Evolutionary conservation across 2,888 invertebrate genomes (phyloP).

Genomic region (Notodonta dromedarius): DNA sequence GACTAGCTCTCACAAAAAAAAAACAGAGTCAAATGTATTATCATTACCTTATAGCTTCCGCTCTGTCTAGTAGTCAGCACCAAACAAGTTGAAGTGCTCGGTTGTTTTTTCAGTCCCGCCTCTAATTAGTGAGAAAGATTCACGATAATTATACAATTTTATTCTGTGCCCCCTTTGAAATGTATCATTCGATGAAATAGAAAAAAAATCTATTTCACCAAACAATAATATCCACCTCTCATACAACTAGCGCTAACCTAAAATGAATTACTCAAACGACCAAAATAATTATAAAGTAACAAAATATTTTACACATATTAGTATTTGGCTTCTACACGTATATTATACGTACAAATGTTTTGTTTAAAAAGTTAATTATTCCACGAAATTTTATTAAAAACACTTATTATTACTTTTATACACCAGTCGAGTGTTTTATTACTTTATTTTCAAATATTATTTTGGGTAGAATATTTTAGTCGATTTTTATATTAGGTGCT

Average conservation of each 20-base stretch:
- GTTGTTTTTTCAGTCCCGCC: background rate
- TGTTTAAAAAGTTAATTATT: constrained; percentile 11
- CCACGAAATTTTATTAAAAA: constrained; percentile 15
- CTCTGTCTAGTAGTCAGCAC: too few species aligned
- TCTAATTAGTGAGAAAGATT: constrained; percentile 1
- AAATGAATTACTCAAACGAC: constrained; percentile 48
- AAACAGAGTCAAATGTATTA: too few species aligned
- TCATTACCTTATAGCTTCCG: background rate
- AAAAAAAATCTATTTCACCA: constrained; percentile 8
- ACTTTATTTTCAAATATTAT: background rate
- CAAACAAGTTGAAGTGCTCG: too few species aligned
- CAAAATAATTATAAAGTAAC: constrained; percentile 40
- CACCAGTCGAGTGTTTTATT: constrained; percentile 8
- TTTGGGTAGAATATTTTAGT: background rate
- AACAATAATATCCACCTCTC: constrained; percentile 33
- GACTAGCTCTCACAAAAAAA: too few species aligned
- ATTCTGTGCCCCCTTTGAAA: background rate
- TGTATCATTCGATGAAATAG: constrained; percentile 2
- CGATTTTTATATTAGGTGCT: background rate
- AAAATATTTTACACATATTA: constrained; percentile 65
- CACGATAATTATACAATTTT: constrained; percentile 1
- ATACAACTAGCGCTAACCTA: constrained; percentile 45
- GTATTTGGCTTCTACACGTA: constrained; percentile 73
- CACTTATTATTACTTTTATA: constrained; percentile 8
- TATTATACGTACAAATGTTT: constrained; percentile 27